Evolutionary conservation across 2,113 vertebrate genomes (phyloP).

Genomic region (Clinocottus analis): DNA sequence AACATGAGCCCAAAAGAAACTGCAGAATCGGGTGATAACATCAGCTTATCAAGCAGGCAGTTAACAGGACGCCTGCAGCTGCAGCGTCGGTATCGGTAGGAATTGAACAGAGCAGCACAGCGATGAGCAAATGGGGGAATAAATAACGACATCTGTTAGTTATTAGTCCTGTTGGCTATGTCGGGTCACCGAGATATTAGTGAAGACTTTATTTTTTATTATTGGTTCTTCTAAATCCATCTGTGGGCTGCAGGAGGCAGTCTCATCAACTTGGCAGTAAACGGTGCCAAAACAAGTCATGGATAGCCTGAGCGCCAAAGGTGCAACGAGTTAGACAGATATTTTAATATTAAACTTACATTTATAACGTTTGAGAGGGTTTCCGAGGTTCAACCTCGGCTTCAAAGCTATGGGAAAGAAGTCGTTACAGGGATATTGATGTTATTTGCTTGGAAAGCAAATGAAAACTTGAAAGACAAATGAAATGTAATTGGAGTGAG

Average conservation of each 20-base stretch:
- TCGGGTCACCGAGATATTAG: constrained; percentile 44
- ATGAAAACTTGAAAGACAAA: neutral
- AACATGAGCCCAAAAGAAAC: neutral
- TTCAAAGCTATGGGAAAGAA: neutral
- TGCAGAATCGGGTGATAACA: neutral
- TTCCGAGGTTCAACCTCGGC: neutral
- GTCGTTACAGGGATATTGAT: neutral
- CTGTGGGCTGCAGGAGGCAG: constrained; percentile 13
- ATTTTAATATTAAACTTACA: neutral
- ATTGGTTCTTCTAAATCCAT: constrained; percentile 39
- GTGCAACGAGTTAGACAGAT: neutral
- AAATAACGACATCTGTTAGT: constrained; percentile 43
- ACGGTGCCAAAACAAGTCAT: neutral
- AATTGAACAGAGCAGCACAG: neutral
- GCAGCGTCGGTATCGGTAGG: neutral
- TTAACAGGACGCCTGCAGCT: neutral
- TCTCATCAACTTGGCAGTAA: constrained; percentile 1
- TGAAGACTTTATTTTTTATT: neutral
- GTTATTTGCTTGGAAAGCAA: neutral
- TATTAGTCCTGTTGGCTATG: constrained; percentile 49
- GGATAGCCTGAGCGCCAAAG: neutral
- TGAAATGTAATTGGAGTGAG: neutral
- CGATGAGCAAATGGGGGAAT: neutral
- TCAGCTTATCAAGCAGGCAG: neutral
- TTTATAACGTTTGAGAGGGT: neutral